Evolutionary conservation across 2,888 invertebrate species (phyloP).

Genomic region (Morpho deidamia): DNA sequence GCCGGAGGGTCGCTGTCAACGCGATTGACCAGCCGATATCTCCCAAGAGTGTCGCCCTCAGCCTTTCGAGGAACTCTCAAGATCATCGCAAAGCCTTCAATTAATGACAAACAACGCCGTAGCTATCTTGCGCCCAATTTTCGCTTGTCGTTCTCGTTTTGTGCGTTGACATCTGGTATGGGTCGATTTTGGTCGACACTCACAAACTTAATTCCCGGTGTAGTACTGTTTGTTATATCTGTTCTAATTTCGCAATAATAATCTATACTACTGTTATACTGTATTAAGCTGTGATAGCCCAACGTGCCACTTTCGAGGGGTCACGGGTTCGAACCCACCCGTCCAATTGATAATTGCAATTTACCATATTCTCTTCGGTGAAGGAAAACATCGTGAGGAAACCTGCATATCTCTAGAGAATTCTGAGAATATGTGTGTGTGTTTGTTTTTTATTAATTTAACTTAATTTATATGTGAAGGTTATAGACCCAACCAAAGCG

Average conservation of each 20-base stretch:
- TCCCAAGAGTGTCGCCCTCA: constrained; percentile 68
- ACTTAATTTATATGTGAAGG: too few relatives aligned
- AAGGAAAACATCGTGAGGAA: too few relatives aligned
- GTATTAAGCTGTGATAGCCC: too few relatives aligned
- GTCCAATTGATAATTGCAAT: too few relatives aligned
- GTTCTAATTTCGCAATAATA: neutral
- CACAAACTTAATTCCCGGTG: neutral
- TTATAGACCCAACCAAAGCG: too few relatives aligned
- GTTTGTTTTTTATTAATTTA: too few relatives aligned
- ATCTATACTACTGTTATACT: too few relatives aligned
- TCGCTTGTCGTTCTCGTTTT: constrained; percentile 70
- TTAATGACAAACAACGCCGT: constrained; percentile 69
- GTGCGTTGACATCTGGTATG: constrained; percentile 63
- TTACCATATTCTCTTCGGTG: too few relatives aligned
- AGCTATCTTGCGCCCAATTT: constrained; percentile 62
- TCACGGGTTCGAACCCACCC: too few relatives aligned
- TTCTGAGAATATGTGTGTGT: too few relatives aligned
- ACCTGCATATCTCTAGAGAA: too few relatives aligned
- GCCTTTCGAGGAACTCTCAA: constrained; percentile 47
- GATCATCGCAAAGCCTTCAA: constrained; percentile 73
- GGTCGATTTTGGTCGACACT: constrained; percentile 38
- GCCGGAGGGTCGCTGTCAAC: constrained; percentile 70
- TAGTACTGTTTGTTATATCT: neutral
- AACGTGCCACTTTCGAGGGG: too few relatives aligned
- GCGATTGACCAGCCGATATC: constrained; percentile 71